Evolutionary conservation across 2,888 invertebrate species (phyloP).

Genomic region (Tryphoninae sp.): DNA sequence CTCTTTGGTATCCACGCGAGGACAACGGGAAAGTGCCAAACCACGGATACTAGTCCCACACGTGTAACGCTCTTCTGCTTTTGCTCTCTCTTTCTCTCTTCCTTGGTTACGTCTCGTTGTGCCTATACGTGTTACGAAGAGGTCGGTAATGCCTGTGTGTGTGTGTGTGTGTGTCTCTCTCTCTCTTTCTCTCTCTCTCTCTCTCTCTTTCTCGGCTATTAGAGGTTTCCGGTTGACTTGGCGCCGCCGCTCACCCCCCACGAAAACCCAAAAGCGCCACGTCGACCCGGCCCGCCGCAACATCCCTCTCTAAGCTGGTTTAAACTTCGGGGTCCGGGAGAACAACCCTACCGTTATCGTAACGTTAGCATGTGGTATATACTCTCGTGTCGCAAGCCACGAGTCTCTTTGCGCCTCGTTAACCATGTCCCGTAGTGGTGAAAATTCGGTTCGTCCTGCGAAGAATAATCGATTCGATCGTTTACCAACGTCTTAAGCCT

Average conservation of each 20-base stretch:
- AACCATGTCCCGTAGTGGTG: constrained; percentile 15
- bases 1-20: not conserved
- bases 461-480: constrained; percentile 45
- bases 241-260: constrained; percentile 68
- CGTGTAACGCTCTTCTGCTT: constrained; percentile 1
- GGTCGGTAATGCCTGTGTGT: constrained; percentile 29
- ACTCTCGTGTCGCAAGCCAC: not conserved
- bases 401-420: constrained; percentile 61
- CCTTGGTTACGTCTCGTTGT: constrained; percentile 54
- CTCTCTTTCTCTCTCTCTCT: constrained; percentile 1
- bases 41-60: constrained; percentile 23
- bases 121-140: constrained; percentile 61
- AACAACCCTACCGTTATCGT: constrained; percentile 37
- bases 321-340: constrained; percentile 74
- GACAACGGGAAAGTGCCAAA: constrained; percentile 36
- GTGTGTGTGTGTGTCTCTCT: not conserved
- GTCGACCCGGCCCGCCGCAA: constrained; percentile 72
- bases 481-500: not conserved
- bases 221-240: constrained; percentile 80
- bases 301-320: constrained; percentile 79
- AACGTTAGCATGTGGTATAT: constrained; percentile 1
- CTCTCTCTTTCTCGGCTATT: constrained; percentile 74
- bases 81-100: not conserved
- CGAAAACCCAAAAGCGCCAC: constrained; percentile 27
- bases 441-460: constrained; percentile 40